phyloP scores from a whole-genome alignment of 2,888 invertebrate species.

The Idaea biselata region DNA sequence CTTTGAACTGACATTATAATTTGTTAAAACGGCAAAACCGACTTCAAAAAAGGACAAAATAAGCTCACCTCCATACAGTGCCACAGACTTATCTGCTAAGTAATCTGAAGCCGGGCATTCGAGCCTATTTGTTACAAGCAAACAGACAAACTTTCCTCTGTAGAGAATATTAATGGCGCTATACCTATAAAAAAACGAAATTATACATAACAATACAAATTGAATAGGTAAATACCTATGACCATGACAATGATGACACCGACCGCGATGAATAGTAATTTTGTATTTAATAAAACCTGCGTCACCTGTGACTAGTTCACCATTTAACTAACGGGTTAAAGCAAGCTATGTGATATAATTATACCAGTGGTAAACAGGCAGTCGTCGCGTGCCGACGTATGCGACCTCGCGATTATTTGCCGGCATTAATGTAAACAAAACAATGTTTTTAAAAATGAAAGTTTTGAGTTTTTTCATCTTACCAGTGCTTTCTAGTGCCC shows the following conservation, averaged over 20 bases:
- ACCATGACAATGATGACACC: neutral
- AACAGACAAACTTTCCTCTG: too few relatives aligned
- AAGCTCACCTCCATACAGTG: too few relatives aligned
- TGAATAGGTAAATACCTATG: neutral
- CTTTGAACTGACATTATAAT: too few relatives aligned
- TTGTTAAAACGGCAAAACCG: too few relatives aligned
- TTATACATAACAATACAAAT: neutral
- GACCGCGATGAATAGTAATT: neutral
- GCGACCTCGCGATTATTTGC: neutral
- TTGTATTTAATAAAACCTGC: neutral
- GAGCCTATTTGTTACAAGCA: too few relatives aligned
- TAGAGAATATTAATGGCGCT: neutral
- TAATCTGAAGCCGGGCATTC: too few relatives aligned
- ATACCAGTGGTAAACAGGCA: neutral
- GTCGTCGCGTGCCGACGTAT: neutral
- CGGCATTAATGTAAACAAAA: neutral
- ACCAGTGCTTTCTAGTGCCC: neutral
- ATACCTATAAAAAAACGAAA: neutral
- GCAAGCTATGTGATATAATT: neutral
- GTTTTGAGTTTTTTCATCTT: neutral
- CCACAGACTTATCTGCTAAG: too few relatives aligned
- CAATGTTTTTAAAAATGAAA: slow-evolving; percentile 1
- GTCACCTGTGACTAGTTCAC: neutral
- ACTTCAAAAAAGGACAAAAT: too few relatives aligned
- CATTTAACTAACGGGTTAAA: neutral